Conservation (phyloP, 1,140 invertebrate species). For the Drosophila parvula region DNA sequence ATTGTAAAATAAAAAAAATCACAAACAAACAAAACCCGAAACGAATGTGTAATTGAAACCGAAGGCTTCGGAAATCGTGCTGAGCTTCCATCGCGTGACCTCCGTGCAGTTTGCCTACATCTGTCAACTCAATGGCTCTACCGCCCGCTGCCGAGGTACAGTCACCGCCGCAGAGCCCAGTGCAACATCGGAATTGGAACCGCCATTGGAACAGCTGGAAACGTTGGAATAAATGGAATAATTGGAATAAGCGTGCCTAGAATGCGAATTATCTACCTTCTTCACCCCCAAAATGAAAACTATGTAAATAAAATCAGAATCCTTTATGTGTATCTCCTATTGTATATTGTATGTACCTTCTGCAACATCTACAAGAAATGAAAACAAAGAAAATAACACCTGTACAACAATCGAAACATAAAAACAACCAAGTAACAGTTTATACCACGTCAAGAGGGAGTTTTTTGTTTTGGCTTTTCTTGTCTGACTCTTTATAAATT, state of each 20-base stretch:
- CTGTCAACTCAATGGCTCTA: slow-evolving; percentile 59
- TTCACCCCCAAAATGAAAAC: slow-evolving; percentile 18
- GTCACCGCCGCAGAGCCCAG: slow-evolving; percentile 1
- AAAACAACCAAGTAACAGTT: slow-evolving; percentile 2
- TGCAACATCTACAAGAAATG: background rate
- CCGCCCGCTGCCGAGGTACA: slow-evolving; percentile 19
- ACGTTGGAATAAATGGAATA: slow-evolving; percentile 6
- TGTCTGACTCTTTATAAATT: background rate
- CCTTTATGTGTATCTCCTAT: slow-evolving; percentile 28
- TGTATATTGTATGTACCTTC: slow-evolving; percentile 37
- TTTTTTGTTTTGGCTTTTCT: slow-evolving; percentile 9
- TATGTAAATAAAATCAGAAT: slow-evolving; percentile 43
- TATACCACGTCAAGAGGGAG: background rate
- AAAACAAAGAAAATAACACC: slow-evolving; percentile 1
- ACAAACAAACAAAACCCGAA: slow-evolving; percentile 17
- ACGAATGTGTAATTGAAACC: slow-evolving; percentile 27
- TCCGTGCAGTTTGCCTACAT: slow-evolving; percentile 84
- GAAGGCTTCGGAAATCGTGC: slow-evolving; percentile 84
- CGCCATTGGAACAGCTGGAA: background rate
- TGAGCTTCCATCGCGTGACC: slow-evolving; percentile 85
- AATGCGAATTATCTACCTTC: background rate
- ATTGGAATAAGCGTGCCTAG: slow-evolving; percentile 28
- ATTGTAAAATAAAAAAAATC: slow-evolving; percentile 19
- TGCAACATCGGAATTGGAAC: slow-evolving; percentile 36
- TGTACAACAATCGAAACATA: slow-evolving; percentile 20